Conservation (phyloP, 2,797 vertebrate species). For the Buphagus erythrorhynchus region DNA sequence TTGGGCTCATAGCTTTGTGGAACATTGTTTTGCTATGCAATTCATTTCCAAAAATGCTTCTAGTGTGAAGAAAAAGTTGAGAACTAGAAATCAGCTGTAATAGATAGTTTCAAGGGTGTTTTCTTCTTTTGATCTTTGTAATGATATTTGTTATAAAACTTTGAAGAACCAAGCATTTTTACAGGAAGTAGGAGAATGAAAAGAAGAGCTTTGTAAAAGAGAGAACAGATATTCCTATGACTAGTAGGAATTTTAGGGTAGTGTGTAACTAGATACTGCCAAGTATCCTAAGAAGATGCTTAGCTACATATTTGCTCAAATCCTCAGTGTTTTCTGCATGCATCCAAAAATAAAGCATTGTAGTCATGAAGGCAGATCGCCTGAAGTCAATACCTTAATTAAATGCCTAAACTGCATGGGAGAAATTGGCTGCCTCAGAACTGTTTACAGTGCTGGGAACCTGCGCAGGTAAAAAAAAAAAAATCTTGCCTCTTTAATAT, state of each 20-base stretch:
- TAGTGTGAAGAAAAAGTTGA: neutral
- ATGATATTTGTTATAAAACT: neutral
- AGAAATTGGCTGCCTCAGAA: neutral
- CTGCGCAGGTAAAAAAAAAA: neutral
- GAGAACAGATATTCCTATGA: neutral
- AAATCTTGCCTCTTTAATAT: neutral
- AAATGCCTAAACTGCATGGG: neutral
- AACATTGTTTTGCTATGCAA: neutral
- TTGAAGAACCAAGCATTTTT: neutral
- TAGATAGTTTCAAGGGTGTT: neutral
- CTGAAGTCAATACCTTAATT: neutral
- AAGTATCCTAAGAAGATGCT: neutral
- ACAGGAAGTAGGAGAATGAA: neutral
- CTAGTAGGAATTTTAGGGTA: neutral
- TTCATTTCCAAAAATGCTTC: neutral
- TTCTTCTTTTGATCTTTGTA: neutral
- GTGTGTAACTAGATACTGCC: neutral
- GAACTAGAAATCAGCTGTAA: neutral
- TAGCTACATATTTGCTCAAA: neutral
- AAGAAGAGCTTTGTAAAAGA: neutral
- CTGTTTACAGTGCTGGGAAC: neutral
- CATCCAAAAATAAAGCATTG: neutral
- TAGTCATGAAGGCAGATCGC: neutral
- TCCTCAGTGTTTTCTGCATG: neutral
- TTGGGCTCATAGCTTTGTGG: neutral